Conservation (phyloP, 2,888 invertebrate genomes). For the Volucella zonaria region DNA sequence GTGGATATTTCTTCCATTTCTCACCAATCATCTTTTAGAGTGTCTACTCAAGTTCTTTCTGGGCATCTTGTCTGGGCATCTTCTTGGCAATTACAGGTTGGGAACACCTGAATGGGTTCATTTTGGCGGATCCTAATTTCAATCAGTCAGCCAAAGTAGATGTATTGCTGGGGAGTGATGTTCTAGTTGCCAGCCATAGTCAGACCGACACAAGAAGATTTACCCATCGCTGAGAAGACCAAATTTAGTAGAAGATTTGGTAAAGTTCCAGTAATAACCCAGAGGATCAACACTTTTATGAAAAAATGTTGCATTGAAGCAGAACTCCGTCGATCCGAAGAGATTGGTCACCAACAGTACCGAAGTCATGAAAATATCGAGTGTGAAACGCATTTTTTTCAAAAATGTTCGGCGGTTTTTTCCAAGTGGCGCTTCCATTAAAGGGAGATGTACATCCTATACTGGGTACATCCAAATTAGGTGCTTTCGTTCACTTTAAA, state of each 20-base stretch:
- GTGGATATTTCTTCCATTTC: too few relatives aligned
- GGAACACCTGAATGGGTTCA: too few relatives aligned
- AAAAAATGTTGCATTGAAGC: too few relatives aligned
- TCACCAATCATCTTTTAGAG: too few relatives aligned
- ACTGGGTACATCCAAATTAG: constrained; percentile 4
- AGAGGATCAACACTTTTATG: background rate
- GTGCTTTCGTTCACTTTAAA: constrained; percentile 3
- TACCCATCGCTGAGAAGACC: background rate
- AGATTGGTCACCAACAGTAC: background rate
- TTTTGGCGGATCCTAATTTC: too few relatives aligned
- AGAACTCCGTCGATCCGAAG: too few relatives aligned
- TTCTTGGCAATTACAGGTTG: too few relatives aligned
- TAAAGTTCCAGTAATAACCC: background rate
- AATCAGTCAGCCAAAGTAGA: too few relatives aligned
- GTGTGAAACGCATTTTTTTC: background rate
- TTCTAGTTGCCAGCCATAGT: too few relatives aligned
- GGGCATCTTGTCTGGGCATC: too few relatives aligned
- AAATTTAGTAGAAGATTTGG: background rate
- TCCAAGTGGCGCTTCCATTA: background rate
- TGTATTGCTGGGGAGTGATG: too few relatives aligned
- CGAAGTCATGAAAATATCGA: background rate
- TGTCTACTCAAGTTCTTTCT: too few relatives aligned
- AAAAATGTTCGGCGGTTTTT: background rate
- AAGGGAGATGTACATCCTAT: background rate
- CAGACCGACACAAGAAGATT: background rate